Evolutionary conservation across 53 echinoderm and acorn worm genomes (phyloP).

Genomic region (Echinarachnius parma): DNA sequence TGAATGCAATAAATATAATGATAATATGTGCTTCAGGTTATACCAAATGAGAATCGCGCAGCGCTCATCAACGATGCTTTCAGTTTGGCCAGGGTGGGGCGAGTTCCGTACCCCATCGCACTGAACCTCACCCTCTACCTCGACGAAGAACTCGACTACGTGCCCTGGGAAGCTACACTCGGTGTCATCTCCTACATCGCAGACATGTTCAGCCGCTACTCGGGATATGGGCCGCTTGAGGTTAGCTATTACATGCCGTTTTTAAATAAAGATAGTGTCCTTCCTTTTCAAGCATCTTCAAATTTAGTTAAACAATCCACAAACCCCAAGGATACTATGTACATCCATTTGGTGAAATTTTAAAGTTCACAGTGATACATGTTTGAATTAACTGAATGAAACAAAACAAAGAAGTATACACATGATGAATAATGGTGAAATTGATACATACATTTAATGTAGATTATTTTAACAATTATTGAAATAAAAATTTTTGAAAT

Average conservation of each 20-base stretch:
- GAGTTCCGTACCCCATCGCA: conserved; percentile 63
- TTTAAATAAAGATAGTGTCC: neutral
- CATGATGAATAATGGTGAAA: too few relatives aligned
- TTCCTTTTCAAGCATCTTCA: neutral
- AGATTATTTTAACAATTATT: too few relatives aligned
- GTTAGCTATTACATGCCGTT: conserved; percentile 23
- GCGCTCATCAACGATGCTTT: conserved; percentile 85
- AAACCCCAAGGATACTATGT: too few relatives aligned
- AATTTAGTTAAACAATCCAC: too few relatives aligned
- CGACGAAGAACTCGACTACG: conserved; percentile 57
- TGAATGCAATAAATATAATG: neutral
- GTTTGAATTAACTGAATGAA: neutral
- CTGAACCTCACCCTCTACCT: conserved; percentile 71
- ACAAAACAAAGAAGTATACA: neutral
- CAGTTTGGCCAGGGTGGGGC: conserved; percentile 70
- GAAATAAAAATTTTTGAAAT: too few relatives aligned
- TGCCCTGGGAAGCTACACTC: conserved; percentile 83
- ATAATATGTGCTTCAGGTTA: conserved; percentile 38
- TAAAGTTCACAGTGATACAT: neutral
- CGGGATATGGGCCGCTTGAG: conserved; percentile 80
- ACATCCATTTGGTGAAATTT: too few relatives aligned
- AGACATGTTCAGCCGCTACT: conserved; percentile 83
- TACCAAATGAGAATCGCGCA: conserved; percentile 70
- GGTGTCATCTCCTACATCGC: conserved; percentile 64
- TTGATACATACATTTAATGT: too few relatives aligned